A percentile compares a stretch with the other conserved stretches of the same genome.
Conservation (phyloP, 1,140 invertebrate species). For the Drosophila santomea region DNA sequence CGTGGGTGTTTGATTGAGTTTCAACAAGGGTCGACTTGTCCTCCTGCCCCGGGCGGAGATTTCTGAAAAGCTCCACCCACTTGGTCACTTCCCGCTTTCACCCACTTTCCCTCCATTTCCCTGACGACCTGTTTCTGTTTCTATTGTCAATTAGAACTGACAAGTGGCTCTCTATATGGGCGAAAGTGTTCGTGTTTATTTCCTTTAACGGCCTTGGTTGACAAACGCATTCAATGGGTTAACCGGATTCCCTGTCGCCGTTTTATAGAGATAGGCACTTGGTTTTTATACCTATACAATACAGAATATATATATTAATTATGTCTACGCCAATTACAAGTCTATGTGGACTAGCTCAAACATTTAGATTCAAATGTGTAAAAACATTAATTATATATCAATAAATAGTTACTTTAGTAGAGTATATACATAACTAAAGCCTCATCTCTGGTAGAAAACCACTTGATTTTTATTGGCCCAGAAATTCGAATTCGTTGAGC, state of each 20-base stretch:
- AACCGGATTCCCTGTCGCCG: slow-evolving; percentile 3
- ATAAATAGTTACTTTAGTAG: neutral
- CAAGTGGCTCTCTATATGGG: slow-evolving; percentile 46
- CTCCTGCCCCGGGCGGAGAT: slow-evolving; percentile 22
- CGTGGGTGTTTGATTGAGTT: slow-evolving; percentile 75
- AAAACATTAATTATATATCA: too few relatives aligned
- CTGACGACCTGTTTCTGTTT: slow-evolving; percentile 23
- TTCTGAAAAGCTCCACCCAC: slow-evolving; percentile 7
- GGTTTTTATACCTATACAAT: too few relatives aligned
- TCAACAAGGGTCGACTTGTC: slow-evolving; percentile 38
- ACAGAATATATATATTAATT: too few relatives aligned
- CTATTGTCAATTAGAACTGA: slow-evolving; percentile 63
- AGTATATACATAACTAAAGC: neutral
- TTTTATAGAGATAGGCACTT: neutral
- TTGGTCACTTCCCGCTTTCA: slow-evolving; percentile 15
- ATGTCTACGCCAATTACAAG: too few relatives aligned
- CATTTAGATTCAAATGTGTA: too few relatives aligned
- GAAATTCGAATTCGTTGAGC: neutral
- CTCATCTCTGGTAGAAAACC: neutral
- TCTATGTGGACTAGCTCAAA: too few relatives aligned
- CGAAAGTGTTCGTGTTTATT: slow-evolving; percentile 45
- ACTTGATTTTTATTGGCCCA: slow-evolving; percentile 17
- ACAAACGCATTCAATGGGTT: slow-evolving; percentile 25
- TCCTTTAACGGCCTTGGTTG: slow-evolving; percentile 36
- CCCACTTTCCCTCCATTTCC: neutral